These are phyloP conservation scores for Ectropis crepuscularia DNA, from an alignment of 2,888 invertebrate genomes.

Conservation along the genomic window DNA sequence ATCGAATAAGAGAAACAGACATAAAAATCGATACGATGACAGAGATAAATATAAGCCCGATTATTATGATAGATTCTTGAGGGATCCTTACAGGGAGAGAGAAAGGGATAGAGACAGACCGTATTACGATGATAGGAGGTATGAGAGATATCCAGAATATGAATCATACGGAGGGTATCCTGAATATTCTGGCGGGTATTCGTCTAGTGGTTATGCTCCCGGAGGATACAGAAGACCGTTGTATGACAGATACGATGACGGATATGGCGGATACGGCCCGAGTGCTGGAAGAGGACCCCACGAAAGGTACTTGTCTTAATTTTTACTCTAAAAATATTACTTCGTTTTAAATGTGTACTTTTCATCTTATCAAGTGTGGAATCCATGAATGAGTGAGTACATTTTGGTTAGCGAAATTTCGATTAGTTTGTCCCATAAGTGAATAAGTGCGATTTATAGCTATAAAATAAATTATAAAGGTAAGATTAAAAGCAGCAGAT, in stretches of 20 bases:
- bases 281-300: constrained; percentile 74
- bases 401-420: too few species aligned
- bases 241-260: constrained; percentile 70
- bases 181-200: constrained; percentile 35
- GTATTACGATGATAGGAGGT: constrained; percentile 65
- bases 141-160: constrained; percentile 62
- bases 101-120: constrained; percentile 63
- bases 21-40: constrained; percentile 65
- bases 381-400: too few species aligned
- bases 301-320: constrained; percentile 65
- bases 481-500: too few species aligned
- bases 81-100: constrained; percentile 64
- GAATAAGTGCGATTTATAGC: too few species aligned
- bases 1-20: constrained; percentile 48
- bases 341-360: not conserved
- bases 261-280: constrained; percentile 70
- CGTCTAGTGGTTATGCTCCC: constrained; percentile 4
- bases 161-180: constrained; percentile 52
- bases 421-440: too few species aligned
- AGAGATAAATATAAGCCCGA: constrained; percentile 75
- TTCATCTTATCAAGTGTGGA: too few species aligned
- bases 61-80: constrained; percentile 73
- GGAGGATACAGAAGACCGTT: constrained; percentile 63
- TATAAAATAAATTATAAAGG: too few species aligned
- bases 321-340: constrained; percentile 2